A percentile compares a stretch with the other conserved stretches of the same genome.
These are phyloP conservation scores for Allolobophora icterica DNA, from an alignment of 2,888 invertebrate genomes.

Conservation along the genomic window DNA sequence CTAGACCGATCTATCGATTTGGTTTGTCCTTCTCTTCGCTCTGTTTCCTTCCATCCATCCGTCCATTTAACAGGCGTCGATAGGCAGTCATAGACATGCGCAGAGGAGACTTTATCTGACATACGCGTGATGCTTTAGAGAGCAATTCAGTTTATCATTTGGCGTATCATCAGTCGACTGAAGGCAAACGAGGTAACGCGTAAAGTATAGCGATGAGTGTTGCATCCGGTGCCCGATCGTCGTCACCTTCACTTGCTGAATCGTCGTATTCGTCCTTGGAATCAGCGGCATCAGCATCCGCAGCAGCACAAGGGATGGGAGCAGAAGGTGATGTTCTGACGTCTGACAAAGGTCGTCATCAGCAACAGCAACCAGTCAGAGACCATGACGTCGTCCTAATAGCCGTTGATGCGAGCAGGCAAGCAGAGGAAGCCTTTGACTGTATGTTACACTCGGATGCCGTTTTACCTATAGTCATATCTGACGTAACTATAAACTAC, in stretches of 20 bases:
- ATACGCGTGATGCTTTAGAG: not conserved
- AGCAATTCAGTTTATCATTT: not conserved
- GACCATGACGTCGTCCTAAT: not conserved
- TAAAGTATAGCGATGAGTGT: not conserved
- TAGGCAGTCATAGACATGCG: not conserved
- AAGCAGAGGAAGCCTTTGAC: not conserved
- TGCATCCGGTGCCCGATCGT: not conserved
- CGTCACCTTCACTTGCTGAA: not conserved
- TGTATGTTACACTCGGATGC: not conserved
- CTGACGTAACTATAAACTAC: not conserved
- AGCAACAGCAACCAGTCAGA: not conserved
- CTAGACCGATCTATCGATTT: not conserved
- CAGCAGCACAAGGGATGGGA: not conserved
- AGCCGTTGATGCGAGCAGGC: not conserved
- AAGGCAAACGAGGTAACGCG: not conserved
- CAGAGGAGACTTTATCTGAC: not conserved
- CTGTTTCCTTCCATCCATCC: not conserved
- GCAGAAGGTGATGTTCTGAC: not conserved
- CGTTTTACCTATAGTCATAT: not conserved
- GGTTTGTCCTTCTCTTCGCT: not conserved
- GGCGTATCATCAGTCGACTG: not conserved
- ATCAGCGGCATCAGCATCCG: not conserved
- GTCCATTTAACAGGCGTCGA: not conserved
- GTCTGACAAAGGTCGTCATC: not conserved
- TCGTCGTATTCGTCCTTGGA: too few relatives aligned